phyloP scores from a whole-genome alignment of 2,888 invertebrate species.

The Cantharis nigra region DNA sequence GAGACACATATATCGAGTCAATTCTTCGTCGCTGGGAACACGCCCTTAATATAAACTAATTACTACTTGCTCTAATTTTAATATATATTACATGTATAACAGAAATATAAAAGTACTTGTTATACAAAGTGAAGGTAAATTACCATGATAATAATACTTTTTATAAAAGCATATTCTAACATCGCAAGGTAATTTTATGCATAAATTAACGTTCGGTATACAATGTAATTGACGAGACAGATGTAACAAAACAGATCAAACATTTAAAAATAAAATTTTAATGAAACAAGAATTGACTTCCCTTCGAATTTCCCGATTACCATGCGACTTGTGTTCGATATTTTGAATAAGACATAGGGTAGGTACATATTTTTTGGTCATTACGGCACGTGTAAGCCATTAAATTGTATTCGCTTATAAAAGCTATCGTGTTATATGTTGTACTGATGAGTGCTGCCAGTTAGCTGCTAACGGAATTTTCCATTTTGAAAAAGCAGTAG shows the following conservation, averaged over 20 bases:
- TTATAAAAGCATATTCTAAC: neutral
- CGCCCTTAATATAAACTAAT: neutral
- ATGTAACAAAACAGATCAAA: neutral
- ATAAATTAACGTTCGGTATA: neutral
- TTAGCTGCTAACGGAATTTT: neutral
- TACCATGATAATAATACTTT: neutral
- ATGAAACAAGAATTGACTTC: neutral
- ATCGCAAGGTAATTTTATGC: neutral
- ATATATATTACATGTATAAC: neutral
- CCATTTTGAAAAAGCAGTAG: neutral
- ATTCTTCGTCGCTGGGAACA: too few relatives aligned
- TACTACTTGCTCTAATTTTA: neutral
- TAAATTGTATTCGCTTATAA: neutral
- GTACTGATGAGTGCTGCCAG: neutral
- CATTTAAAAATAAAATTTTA: neutral
- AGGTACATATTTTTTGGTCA: too few relatives aligned
- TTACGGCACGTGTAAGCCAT: too few relatives aligned
- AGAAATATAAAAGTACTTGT: neutral
- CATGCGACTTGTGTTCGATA: neutral
- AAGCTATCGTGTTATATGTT: neutral
- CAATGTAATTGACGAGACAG: neutral
- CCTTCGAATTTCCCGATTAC: neutral
- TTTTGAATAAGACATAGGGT: neutral
- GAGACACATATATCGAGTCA: too few relatives aligned
- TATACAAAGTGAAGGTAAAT: neutral